Evolutionary conservation across 2,888 invertebrate genomes (phyloP).

Genomic region (Callosobruchus maculatus): DNA sequence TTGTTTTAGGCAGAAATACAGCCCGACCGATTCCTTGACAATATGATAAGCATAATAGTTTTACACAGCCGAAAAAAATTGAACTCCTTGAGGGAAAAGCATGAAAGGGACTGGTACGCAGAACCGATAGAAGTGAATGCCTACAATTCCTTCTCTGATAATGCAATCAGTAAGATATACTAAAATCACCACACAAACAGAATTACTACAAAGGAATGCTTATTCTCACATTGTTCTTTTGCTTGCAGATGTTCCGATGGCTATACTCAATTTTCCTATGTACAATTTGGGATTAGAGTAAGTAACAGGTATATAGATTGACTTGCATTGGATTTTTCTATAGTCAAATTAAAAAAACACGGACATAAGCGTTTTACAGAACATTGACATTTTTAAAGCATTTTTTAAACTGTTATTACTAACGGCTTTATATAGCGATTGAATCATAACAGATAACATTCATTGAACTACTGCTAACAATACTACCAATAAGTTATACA

Average conservation of each 20-base stretch:
- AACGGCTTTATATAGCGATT: too few relatives aligned
- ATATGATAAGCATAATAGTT: slow-evolving; percentile 65
- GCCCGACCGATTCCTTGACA: slow-evolving; percentile 60
- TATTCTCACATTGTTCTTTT: slow-evolving; percentile 4
- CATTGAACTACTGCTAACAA: too few relatives aligned
- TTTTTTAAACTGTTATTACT: too few relatives aligned
- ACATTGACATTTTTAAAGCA: too few relatives aligned
- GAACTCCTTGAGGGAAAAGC: slow-evolving; percentile 53
- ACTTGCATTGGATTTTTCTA: too few relatives aligned
- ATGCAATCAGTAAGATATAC: slow-evolving; percentile 76
- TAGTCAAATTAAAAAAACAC: too few relatives aligned
- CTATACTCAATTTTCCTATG: slow-evolving; percentile 80
- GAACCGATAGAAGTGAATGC: slow-evolving; percentile 80
- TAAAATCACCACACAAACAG: too few relatives aligned
- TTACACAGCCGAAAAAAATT: slow-evolving; percentile 55
- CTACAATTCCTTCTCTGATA: slow-evolving; percentile 74
- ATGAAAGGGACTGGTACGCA: slow-evolving; percentile 66
- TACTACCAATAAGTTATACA: too few relatives aligned
- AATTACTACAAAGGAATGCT: neutral
- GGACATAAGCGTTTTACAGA: too few relatives aligned
- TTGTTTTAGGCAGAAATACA: slow-evolving; percentile 54
- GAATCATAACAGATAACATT: too few relatives aligned
- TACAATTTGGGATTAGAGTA: slow-evolving; percentile 82
- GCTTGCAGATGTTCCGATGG: slow-evolving; percentile 72
- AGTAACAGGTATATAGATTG: too few relatives aligned